Conservation (phyloP, 2,113 vertebrate species). For the Aleadryas rufinucha region DNA sequence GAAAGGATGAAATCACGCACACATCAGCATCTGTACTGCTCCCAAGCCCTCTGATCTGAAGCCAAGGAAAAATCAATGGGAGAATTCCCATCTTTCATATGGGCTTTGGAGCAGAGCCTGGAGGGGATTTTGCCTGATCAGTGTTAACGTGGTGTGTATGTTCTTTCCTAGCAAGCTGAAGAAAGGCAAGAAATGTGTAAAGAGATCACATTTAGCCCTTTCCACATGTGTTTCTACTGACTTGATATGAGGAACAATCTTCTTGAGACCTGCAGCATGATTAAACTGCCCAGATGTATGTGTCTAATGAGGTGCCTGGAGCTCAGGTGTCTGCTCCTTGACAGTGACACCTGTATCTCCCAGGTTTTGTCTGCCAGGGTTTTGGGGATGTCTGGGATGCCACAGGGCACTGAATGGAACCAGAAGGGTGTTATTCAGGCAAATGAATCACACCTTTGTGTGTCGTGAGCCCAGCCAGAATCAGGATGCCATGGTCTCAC, state of each 20-base stretch:
- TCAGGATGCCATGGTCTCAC: not conserved
- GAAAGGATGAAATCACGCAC: not conserved
- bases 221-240: not conserved
- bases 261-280: not conserved
- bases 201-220: not conserved
- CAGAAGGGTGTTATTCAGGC: not conserved
- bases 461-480: not conserved
- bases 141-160: not conserved
- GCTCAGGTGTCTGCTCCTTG: not conserved
- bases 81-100: conserved; percentile 18
- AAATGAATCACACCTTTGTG: not conserved
- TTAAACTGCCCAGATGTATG: not conserved
- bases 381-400: not conserved
- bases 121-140: not conserved
- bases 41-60: conserved; percentile 12
- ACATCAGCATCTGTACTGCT: not conserved
- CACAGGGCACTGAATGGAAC: not conserved
- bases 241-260: not conserved
- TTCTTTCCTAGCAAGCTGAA: not conserved
- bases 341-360: not conserved
- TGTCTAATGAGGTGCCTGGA: not conserved
- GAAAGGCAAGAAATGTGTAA: not conserved
- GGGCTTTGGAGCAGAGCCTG: conserved; percentile 21
- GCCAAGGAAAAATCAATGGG: conserved; percentile 35
- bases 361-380: not conserved